Evolutionary conservation across 2,888 invertebrate genomes (phyloP), one percentile per base, ranked within the genome.

Genomic region (Kuschelorhynchus macadamiae): DNA sequence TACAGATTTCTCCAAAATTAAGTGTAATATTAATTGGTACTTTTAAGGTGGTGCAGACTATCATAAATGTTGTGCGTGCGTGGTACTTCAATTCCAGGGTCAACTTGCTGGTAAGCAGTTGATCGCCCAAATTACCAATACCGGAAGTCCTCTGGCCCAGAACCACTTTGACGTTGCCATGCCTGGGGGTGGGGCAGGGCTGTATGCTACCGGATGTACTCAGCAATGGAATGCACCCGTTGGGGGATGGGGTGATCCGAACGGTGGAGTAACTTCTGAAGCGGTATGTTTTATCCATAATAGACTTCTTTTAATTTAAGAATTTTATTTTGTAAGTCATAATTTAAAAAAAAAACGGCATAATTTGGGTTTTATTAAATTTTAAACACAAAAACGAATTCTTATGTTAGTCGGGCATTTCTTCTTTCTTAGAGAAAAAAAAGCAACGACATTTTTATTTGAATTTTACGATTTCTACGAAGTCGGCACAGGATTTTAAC

Each of bases 121-220:
- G 53, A n/a, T 52, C 4, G 66, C 32, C 12, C 68, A 68, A 18
- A 61, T 68, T 20, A 63, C 68, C 2, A 68, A 68, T 18, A 68
- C 68, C 42, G 68, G 68, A 9, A 17, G 57, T 16, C 62, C 64
- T 25, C 55, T 74, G 46, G 46, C 25, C 12, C 17, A 65, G 44
- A 74, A 74, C 20, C 73, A 72, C 50, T 73, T 73, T 32, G 73
- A 73, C 25, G 49, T 73, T 16, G 72, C 72, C 8, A 73, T 72
- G 30, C 73, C 72, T 1, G 71, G 72, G 5, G 73, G 71, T 16
- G 74, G 74, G n/a, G 72, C 70, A n/a, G 75, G 75, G 12, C 49
- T 71, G 12, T 36, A 36, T 11, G 9, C 7, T 20, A 20, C 14
- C 12, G 71, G 59, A 44, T 61, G 53, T 33, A 71, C 63, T 42